Evolutionary conservation across 2,113 vertebrate genomes (phyloP), one percentile per base, ranked within the genome.

Genomic region (Calypte anna): DNA sequence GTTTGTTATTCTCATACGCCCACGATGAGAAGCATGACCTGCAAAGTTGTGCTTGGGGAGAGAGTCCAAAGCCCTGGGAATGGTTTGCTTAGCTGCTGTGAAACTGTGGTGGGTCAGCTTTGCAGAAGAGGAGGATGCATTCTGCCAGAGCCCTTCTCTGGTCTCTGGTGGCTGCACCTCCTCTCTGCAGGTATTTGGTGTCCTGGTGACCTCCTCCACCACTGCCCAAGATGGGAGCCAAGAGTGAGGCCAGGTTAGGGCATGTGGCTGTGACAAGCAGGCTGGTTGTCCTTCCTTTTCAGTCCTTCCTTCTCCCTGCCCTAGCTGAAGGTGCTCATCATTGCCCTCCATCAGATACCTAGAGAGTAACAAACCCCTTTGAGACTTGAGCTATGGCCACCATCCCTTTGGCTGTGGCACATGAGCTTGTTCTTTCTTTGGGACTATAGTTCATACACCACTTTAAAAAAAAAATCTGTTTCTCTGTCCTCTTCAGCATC

Each of bases 21-120:
- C 25, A 11, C 1, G 6, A 4, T 21, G 12, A 10, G 18, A 57
- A 70, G 40, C 0, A 0, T 3, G 68, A 68, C 33, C 40, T 81
- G 51, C 25, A 23, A 7, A 28, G 20, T 57, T 28, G 3, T 20
- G 0, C 54, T 4, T 22, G 78, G 46, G 36, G 50, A 50, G 31
- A n/a, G 31, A 58, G 22, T 17, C 69, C 53, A 14, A 0, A 5
- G 3, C 48, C 8, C 1, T 27, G 31, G 6, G 14, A 54, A 50
- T 0, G 9, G 13, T 22, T 78, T 3, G 4, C 16, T 28, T 14
- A 24, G 10, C 22, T 7, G 55, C 6, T 73, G 46, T 9, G 53
- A 7, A 30, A 8, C 8, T 9, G 40, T 61, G 20, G 5, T 23
- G n/a, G 38, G 11, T 30, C 9, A 64, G 30, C 16, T 48, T 36